Conservation (phyloP, 2,797 vertebrate species). For the Diglossa cyanea region DNA sequence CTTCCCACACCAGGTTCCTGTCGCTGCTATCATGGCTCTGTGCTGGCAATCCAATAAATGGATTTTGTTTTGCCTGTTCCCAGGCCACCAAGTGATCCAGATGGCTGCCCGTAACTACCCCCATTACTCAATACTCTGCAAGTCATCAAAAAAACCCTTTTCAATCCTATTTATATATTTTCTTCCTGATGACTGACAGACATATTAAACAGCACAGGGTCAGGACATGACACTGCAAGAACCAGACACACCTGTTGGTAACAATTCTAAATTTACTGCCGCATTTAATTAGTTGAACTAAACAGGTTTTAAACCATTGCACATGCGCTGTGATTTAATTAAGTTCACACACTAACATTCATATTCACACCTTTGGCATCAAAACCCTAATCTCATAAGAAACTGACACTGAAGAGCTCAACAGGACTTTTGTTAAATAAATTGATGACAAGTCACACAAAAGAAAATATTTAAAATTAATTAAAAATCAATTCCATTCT, state of each 20-base stretch:
- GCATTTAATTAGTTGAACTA: background rate
- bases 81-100: background rate
- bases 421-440: background rate
- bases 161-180: background rate
- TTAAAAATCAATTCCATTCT: background rate
- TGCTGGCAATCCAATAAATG: background rate
- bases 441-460: background rate
- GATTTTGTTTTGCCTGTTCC: conserved; percentile 13
- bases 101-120: background rate
- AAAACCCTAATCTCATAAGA: background rate
- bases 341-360: background rate
- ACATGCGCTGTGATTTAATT: background rate
- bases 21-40: background rate
- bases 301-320: background rate
- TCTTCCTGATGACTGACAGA: background rate
- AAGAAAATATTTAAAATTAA: background rate
- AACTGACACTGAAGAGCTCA: background rate
- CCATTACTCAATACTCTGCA: background rate
- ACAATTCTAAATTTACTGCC: background rate
- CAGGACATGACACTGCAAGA: background rate
- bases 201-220: background rate
- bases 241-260: conserved; percentile 5
- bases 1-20: background rate
- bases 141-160: background rate
- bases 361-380: background rate